phyloP scores from a whole-genome alignment of 2,113 vertebrate species.

The Donacobius atricapilla region DNA sequence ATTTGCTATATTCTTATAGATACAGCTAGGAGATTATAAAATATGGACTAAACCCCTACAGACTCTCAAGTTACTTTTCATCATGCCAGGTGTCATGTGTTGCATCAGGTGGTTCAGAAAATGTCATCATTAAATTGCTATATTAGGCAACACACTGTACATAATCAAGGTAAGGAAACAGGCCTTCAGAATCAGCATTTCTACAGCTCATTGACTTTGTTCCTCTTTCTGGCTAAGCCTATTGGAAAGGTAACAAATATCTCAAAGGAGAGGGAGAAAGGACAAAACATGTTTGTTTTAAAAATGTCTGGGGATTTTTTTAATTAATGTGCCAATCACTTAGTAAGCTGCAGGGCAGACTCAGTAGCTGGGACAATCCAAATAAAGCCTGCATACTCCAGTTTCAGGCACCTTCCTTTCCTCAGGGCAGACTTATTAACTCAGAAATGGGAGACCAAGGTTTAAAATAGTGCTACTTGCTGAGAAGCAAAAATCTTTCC shows the following conservation, averaged over 20 bases:
- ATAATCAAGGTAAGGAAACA: background rate
- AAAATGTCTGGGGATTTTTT: constrained; percentile 1
- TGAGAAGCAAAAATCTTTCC: background rate
- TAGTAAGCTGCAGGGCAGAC: background rate
- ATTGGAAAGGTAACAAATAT: background rate
- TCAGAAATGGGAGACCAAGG: background rate
- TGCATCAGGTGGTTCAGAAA: constrained; percentile 33
- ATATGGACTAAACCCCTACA: background rate
- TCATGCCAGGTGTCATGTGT: background rate
- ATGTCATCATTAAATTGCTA: background rate
- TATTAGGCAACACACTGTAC: background rate
- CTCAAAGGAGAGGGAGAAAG: background rate
- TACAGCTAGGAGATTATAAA: constrained; percentile 13
- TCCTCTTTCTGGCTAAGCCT: background rate
- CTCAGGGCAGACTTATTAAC: background rate
- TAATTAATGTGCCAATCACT: background rate
- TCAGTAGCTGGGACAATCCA: constrained; percentile 29
- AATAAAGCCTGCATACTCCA: constrained; percentile 7
- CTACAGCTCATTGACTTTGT: background rate
- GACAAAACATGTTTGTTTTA: background rate
- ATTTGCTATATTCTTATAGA: constrained; percentile 26
- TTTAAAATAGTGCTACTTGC: background rate
- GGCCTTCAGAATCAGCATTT: background rate
- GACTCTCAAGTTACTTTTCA: constrained; percentile 11
- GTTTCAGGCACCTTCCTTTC: background rate